Percentiles rank a stretch among this genome's conserved stretches.
Conservation (phyloP, 2,888 invertebrate genomes). For the Diloba caeruleocephala region DNA sequence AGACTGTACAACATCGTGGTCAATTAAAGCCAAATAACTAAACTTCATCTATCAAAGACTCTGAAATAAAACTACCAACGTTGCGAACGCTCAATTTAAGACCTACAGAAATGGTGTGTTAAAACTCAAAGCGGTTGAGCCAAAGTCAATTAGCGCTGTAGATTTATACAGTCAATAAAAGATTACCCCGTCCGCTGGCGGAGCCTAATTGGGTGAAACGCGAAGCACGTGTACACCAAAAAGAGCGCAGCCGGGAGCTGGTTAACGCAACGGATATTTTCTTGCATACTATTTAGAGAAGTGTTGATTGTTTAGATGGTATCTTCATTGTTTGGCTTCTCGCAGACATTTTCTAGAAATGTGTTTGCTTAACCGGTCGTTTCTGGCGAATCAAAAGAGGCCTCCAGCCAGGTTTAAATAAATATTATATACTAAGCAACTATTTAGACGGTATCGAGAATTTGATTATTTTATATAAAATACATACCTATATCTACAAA, state of each 20-base stretch:
- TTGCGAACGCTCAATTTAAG: constrained; percentile 43
- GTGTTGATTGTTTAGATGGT: constrained; percentile 8
- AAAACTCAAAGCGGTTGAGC: constrained; percentile 56
- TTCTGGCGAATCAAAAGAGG: too few species aligned
- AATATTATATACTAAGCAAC: too few species aligned
- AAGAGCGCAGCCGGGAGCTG: constrained; percentile 36
- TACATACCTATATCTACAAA: too few species aligned
- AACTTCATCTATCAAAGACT: not conserved
- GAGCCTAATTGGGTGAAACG: constrained; percentile 62
- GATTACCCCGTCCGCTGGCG: constrained; percentile 59
- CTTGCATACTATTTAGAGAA: constrained; percentile 15
- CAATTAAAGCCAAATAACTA: constrained; percentile 1
- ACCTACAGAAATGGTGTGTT: constrained; percentile 46
- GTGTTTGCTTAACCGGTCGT: too few species aligned
- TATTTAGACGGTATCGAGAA: too few species aligned
- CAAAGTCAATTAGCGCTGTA: constrained; percentile 55
- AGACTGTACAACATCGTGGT: not conserved
- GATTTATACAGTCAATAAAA: constrained; percentile 66
- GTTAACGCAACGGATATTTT: constrained; percentile 11
- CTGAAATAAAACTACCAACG: constrained; percentile 26
- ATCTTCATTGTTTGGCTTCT: too few species aligned
- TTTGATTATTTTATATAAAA: too few species aligned
- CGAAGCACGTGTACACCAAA: constrained; percentile 45
- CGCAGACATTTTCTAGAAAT: too few species aligned
- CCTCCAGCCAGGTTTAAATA: too few species aligned